phyloP scores from a whole-genome alignment of 2,888 invertebrate genomes.

The Epinotia nisella region DNA sequence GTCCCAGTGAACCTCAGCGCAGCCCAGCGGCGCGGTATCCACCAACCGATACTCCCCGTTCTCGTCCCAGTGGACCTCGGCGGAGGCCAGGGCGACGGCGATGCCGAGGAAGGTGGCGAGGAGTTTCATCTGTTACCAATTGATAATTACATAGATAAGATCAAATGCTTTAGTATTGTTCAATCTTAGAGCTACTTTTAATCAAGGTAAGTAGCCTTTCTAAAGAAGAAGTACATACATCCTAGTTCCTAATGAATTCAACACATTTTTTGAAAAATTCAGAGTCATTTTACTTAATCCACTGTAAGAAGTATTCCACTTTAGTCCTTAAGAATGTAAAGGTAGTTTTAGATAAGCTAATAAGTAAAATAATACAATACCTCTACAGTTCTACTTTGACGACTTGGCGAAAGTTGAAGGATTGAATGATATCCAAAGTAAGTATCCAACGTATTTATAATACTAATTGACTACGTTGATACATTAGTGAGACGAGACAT shows the following conservation, averaged over 20 bases:
- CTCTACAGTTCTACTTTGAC: constrained; percentile 1
- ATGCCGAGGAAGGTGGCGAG: constrained; percentile 44
- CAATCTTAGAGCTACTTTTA: too few relatives aligned
- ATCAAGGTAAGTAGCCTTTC: too few relatives aligned
- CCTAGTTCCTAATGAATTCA: too few relatives aligned
- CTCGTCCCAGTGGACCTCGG: constrained; percentile 51
- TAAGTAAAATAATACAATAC: background rate
- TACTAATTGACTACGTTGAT: background rate
- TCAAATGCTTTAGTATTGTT: too few relatives aligned
- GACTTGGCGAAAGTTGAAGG: background rate
- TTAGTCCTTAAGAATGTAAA: too few relatives aligned
- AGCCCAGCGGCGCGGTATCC: constrained; percentile 22
- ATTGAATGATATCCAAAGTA: constrained; percentile 12
- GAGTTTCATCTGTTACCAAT: constrained; percentile 54
- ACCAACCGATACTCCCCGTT: constrained; percentile 49
- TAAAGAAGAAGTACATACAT: too few relatives aligned
- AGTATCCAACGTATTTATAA: constrained; percentile 11
- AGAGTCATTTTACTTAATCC: too few relatives aligned
- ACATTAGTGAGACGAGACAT: background rate
- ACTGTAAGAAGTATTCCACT: too few relatives aligned
- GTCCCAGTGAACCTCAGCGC: background rate
- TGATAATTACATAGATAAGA: background rate
- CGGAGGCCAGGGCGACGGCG: constrained; percentile 47
- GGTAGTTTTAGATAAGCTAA: too few relatives aligned
- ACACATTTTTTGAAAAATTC: too few relatives aligned